Conservation (phyloP, 53 echinoderm and acorn worm species). For the Holothuria scabra region DNA sequence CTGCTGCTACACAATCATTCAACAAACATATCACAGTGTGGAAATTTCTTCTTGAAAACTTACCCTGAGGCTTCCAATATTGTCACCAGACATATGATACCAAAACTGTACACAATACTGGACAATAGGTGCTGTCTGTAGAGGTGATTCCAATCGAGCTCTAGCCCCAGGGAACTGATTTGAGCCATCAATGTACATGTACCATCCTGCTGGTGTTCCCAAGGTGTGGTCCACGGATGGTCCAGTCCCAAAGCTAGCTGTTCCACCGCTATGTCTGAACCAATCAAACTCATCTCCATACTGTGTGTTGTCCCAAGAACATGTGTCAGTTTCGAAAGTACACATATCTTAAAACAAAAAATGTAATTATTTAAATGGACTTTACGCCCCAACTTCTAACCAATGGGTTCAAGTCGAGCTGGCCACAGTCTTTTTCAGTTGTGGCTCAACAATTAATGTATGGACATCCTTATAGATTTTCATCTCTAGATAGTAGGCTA, state of each 20-base stretch:
- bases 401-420: too few species aligned
- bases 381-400: too few species aligned
- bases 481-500: too few species aligned
- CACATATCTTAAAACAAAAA: slow-evolving; percentile 56
- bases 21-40: too few species aligned
- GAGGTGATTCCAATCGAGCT: slow-evolving; percentile 65
- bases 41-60: neutral
- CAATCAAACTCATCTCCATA: slow-evolving; percentile 82
- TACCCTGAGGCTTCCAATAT: slow-evolving; percentile 59
- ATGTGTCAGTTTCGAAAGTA: slow-evolving; percentile 71
- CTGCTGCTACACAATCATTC: too few species aligned
- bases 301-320: slow-evolving; percentile 71
- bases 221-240: slow-evolving; percentile 77
- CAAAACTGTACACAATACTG: slow-evolving; percentile 64
- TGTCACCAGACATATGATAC: slow-evolving; percentile 73
- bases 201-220: slow-evolving; percentile 80
- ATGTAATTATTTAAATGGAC: too few species aligned
- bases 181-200: slow-evolving; percentile 78
- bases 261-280: slow-evolving; percentile 74
- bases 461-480: too few species aligned
- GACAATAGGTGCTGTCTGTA: too few species aligned
- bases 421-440: too few species aligned
- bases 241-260: slow-evolving; percentile 62
- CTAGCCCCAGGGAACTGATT: slow-evolving; percentile 46
- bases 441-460: too few species aligned